Evolutionary conservation across 2,888 invertebrate genomes (phyloP).

Genomic region (Euproctis similis): DNA sequence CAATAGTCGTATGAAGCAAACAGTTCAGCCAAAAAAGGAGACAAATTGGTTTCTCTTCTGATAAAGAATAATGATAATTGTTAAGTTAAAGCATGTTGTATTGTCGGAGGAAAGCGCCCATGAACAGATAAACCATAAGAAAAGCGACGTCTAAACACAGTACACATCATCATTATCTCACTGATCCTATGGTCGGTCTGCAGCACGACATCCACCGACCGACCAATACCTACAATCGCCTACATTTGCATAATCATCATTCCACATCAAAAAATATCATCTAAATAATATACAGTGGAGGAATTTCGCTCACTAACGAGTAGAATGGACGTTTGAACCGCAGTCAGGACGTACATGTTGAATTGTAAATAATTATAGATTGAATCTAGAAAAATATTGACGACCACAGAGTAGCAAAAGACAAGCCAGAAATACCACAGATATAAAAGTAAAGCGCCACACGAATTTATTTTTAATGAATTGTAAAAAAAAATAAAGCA

Average conservation of each 20-base stretch:
- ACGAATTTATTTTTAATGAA: too few species aligned
- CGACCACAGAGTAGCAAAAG: too few species aligned
- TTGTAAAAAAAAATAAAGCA: too few species aligned
- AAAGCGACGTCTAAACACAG: conserved; percentile 19
- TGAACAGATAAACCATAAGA: conserved; percentile 5
- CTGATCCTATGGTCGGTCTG: conserved; percentile 26
- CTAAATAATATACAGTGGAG: conserved; percentile 69
- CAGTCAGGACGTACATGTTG: conserved; percentile 21
- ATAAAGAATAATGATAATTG: too few species aligned
- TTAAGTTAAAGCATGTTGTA: too few species aligned
- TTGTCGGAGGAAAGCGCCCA: too few species aligned
- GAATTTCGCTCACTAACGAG: conserved; percentile 54
- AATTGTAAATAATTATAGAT: conserved; percentile 12
- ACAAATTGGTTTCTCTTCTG: too few species aligned
- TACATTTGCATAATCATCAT: conserved; percentile 46
- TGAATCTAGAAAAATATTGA: too few species aligned
- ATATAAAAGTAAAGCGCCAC: too few species aligned
- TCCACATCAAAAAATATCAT: conserved; percentile 41
- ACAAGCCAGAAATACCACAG: too few species aligned
- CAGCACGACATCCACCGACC: conserved; percentile 1
- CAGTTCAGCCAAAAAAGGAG: too few species aligned
- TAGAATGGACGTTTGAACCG: conserved; percentile 61
- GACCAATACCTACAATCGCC: conserved; percentile 23
- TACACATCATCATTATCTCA: conserved; percentile 38
- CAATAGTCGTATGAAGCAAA: too few species aligned